A percentile compares a stretch with the other conserved stretches of the same genome.
phyloP scores from a whole-genome alignment of 2,113 vertebrate species.

The Sebastes schlegelii region DNA sequence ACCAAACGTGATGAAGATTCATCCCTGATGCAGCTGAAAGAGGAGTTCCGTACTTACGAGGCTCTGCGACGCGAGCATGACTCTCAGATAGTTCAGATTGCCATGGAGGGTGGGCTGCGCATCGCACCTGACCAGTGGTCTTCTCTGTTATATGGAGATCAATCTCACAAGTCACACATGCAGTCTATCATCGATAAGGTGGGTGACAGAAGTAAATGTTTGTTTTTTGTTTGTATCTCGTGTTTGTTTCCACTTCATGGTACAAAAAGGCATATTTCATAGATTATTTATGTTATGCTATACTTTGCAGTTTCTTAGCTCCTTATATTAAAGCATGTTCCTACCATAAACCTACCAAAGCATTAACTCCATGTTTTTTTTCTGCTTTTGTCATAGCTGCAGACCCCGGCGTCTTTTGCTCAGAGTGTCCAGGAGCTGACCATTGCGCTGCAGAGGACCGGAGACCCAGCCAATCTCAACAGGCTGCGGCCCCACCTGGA shows the following conservation, averaged over 20 bases:
- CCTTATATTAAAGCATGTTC: background rate
- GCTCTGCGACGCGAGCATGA: slow-evolving; percentile 96
- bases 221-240: background rate
- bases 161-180: slow-evolving; percentile 99
- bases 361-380: background rate
- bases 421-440: slow-evolving; percentile 99
- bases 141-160: slow-evolving; percentile 96
- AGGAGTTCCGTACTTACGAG: slow-evolving; percentile 97
- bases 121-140: slow-evolving; percentile 99
- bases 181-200: slow-evolving; percentile 99
- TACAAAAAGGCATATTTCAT: background rate
- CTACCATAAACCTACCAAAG: background rate
- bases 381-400: slow-evolving; percentile 86
- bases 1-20: slow-evolving; percentile 98
- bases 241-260: background rate
- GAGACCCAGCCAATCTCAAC: slow-evolving; percentile 98
- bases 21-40: slow-evolving; percentile 98
- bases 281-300: background rate
- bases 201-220: background rate
- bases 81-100: slow-evolving; percentile 98
- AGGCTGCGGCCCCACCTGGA: slow-evolving; percentile 95
- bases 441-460: slow-evolving; percentile 97
- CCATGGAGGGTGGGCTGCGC: slow-evolving; percentile 97
- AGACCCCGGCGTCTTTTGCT: slow-evolving; percentile 98
- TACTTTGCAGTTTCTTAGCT: background rate